Base-by-base conservation (phyloP, 2,888 invertebrate genomes). In the Schrankia costaestrigalis region DNA sequence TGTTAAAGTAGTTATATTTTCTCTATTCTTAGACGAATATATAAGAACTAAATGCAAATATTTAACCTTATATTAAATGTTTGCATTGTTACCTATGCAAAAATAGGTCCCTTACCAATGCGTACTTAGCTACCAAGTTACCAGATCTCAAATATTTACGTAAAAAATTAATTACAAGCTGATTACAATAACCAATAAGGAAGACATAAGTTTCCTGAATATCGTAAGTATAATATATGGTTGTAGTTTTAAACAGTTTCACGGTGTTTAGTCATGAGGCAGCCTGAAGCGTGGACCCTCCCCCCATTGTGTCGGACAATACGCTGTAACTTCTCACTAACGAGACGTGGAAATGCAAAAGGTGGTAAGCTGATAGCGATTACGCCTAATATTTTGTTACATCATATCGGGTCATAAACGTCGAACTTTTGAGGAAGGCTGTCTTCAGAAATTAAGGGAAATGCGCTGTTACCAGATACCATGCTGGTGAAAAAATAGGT, bases 291-390 rank as follows among this genome's bases (percentile, higher is more conserved):
- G 39, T 42, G 45, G 52, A 63, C 56, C 79, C 85, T 77, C 84
- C 86, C 64, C 50, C 85, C 78, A 85, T 87, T 86, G 86, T 87
- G 56, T 68, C 50, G 53, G 62, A 85, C 83, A 85, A 85, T 85
- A 50, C 76, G 75, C 65, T 78, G 83, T 85, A 84, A 84, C 85
- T 84, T 59, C 77, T 79, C 66, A 61, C 84, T 85, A 84, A 84
- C 84, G 76, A 85, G 84, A 76, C 56, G 54, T 46, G 45, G 42
- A 58, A 42, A 46, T 37, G 19, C 19, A 7, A 17, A 10, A 48
- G 40, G 31, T 9, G 3, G 37, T 11, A 11, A 52, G 31, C 26
- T 12, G 7, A 1, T 1, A 34, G 59, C 42, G 56, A 15, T 8
- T 25, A 28, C 3, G 0, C 8, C 2, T 12, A 8, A 9, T 22